Percentiles rank a stretch among this genome's conserved stretches.
Conservation (phyloP, 2,113 vertebrate species). For the Sinosuthora webbiana region DNA sequence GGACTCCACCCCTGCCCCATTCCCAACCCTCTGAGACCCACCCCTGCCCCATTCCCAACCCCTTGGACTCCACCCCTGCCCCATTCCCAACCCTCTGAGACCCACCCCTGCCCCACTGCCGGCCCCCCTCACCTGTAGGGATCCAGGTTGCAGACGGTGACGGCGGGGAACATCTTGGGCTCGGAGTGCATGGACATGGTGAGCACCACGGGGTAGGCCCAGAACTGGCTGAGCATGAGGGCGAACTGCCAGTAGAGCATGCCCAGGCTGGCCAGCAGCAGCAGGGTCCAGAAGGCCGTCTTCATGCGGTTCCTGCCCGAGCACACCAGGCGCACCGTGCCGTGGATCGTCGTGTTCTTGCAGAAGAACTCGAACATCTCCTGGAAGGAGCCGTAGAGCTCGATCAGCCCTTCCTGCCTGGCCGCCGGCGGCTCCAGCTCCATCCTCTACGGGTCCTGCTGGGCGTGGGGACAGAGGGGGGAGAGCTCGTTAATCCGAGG, state of each 20-base stretch:
- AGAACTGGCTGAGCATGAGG: slow-evolving; percentile 62
- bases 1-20: too few relatives aligned
- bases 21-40: too few relatives aligned
- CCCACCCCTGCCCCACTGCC: too few relatives aligned
- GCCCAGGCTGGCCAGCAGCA: slow-evolving; percentile 57
- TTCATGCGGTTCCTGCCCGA: slow-evolving; percentile 55
- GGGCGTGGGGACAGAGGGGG: too few relatives aligned
- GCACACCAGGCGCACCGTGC: slow-evolving; percentile 67
- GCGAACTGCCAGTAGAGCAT: slow-evolving; percentile 71
- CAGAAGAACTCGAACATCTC: slow-evolving; percentile 79
- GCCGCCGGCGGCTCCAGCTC: background rate
- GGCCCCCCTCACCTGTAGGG: slow-evolving; percentile 54
- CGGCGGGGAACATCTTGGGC: slow-evolving; percentile 59
- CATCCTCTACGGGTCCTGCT: slow-evolving; percentile 1
- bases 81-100: background rate
- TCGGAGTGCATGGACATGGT: slow-evolving; percentile 50
- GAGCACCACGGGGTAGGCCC: slow-evolving; percentile 50
- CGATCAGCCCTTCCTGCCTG: slow-evolving; percentile 52
- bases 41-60: background rate
- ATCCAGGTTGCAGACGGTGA: slow-evolving; percentile 74
- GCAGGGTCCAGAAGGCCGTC: slow-evolving; percentile 61
- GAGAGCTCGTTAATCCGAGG: accelerated
- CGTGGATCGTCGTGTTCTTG: slow-evolving; percentile 68
- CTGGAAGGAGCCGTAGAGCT: slow-evolving; percentile 61
- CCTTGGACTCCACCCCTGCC: background rate